Base-by-base conservation (phyloP, 2,888 invertebrate species). In the Pemphredon lugubris region DNA sequence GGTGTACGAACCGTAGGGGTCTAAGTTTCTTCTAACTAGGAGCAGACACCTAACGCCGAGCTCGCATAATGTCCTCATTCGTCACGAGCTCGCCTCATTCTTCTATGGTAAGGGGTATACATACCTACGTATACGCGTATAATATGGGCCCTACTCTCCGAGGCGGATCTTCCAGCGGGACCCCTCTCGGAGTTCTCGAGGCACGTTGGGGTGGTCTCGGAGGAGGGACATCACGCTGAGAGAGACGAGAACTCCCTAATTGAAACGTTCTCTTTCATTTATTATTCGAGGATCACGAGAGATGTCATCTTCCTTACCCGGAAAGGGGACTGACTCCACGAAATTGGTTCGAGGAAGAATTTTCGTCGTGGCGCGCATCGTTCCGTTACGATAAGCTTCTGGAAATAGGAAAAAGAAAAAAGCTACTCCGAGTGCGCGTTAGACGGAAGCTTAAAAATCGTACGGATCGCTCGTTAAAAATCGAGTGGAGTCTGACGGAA, bases 181-280 rank as follows among this genome's bases (percentile, higher is more conserved):
- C n/a, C n/a, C 44, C 65, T 45, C 51, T 51, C 55, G 55, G 37
- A 57, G 45, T 51, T 23, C 64, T 30, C 42, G 47, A 23, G 45
- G 42, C 26, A 53, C 73, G 60, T 73, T 75, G 77, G 84, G 86
- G 85, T 85, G 86, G 86, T 86, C 61, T 54, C 61, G 67, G 57
- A 61, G 34, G 64, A 59, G 40, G 55, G 85, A 83, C 81, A 50
- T 72, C 86, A 86, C 82, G 86, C 86, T 86, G 87, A 53, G 87
- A 84, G 84, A 85, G 83, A 82, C 86, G 87, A 87, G 84, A 85
- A 84, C 72, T 75, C 64, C 79, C 85, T 87, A 86, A 87, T 87
- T 87, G 87, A 87, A 87, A 86, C 84, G 87, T 87, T 86, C 82
- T 80, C 84, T 84, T 84, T 85, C 86, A 85, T 85, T 86, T 86